phyloP scores from a whole-genome alignment of 1,140 invertebrate species.

The Venustaconcha ellipsiformis region DNA sequence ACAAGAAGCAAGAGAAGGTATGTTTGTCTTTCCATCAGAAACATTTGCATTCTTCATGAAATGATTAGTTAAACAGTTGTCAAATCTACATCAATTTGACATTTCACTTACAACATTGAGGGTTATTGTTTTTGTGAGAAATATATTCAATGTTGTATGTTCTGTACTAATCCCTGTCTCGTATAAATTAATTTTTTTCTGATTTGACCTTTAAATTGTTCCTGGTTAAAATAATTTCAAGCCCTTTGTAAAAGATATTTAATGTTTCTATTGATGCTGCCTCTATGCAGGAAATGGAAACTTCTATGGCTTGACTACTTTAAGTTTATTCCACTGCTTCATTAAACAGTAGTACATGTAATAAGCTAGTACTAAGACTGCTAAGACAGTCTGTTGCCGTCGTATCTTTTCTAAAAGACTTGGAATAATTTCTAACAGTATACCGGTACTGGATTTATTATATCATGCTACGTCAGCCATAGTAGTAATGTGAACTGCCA shows the following conservation, averaged over 20 bases:
- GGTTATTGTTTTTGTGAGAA: neutral
- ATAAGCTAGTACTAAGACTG: neutral
- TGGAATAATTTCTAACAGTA: slow-evolving; percentile 10
- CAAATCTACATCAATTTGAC: slow-evolving; percentile 8
- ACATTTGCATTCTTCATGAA: slow-evolving; percentile 7
- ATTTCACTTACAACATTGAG: slow-evolving; percentile 26
- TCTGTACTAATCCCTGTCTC: slow-evolving; percentile 66
- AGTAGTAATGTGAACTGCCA: slow-evolving; percentile 8
- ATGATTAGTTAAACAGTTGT: slow-evolving; percentile 10
- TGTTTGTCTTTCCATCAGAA: neutral
- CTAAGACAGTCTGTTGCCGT: slow-evolving; percentile 1
- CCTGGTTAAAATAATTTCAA: neutral
- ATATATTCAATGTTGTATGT: slow-evolving; percentile 48
- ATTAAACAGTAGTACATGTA: neutral
- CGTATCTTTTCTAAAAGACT: slow-evolving; percentile 1
- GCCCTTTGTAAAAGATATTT: slow-evolving; percentile 2
- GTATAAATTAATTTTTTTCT: slow-evolving; percentile 66
- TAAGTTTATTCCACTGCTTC: neutral
- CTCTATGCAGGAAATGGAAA: neutral
- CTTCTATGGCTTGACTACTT: slow-evolving; percentile 19
- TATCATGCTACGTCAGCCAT: slow-evolving; percentile 22
- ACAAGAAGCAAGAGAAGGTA: neutral
- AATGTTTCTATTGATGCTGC: slow-evolving; percentile 2
- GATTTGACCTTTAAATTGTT: slow-evolving; percentile 39
- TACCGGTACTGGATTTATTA: slow-evolving; percentile 6